Percentiles rank a stretch among this genome's conserved stretches.
These are phyloP conservation scores for Mohoua ochrocephala DNA, from an alignment of 2,113 vertebrate genomes.

Conservation along the genomic window DNA sequence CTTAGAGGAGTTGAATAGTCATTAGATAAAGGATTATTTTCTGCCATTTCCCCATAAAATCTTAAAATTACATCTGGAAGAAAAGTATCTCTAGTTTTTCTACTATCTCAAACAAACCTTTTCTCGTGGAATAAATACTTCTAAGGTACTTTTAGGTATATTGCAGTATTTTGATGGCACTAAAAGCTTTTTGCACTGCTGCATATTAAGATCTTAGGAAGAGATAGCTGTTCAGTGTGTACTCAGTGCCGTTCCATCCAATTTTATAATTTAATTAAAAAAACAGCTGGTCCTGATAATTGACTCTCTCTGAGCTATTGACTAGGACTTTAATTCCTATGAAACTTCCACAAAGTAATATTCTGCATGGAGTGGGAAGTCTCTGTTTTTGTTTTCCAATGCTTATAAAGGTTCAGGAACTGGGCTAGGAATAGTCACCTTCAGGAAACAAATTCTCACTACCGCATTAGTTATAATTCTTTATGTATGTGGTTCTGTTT, in stretches of 20 bases:
- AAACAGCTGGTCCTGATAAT: background rate
- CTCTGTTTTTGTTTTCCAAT: background rate
- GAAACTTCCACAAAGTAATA: background rate
- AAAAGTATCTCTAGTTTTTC: background rate
- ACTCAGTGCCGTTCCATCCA: background rate
- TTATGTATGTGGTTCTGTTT: background rate
- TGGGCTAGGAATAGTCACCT: background rate
- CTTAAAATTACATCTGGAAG: background rate
- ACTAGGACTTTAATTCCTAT: background rate
- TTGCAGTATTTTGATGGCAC: background rate
- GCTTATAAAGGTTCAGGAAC: background rate
- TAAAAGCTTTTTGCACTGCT: background rate
- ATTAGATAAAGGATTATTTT: background rate
- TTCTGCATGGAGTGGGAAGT: accelerated
- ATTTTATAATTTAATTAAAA: background rate
- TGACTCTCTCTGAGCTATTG: background rate
- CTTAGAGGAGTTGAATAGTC: background rate
- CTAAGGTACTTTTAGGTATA: background rate
- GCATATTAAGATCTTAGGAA: background rate
- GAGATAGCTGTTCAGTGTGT: background rate
- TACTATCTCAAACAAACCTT: background rate
- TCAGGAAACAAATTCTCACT: background rate
- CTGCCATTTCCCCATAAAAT: background rate
- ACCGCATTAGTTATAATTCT: background rate
- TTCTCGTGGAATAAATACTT: background rate